A percentile compares a stretch with the other conserved stretches of the same genome.
phyloP scores from a whole-genome alignment of 2,888 invertebrate genomes.

The Pterostichus madidus region DNA sequence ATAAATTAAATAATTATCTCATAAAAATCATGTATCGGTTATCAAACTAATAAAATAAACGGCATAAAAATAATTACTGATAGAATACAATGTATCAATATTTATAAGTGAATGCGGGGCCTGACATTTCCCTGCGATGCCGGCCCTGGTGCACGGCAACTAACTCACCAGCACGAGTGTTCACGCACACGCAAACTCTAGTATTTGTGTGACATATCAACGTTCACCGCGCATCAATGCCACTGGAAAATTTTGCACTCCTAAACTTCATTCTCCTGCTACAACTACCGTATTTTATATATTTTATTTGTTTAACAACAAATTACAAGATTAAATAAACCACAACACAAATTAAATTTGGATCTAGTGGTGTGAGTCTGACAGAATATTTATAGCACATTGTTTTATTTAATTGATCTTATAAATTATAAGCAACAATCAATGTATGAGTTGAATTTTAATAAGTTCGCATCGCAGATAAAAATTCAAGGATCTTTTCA shows the following conservation, averaged over 20 bases:
- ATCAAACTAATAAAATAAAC: no score
- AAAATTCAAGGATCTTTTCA: conserved; percentile 7
- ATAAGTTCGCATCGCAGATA: background rate
- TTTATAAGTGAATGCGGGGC: background rate
- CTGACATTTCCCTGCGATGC: background rate
- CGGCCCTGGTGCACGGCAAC: conserved; percentile 8
- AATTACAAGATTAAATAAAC: conserved; percentile 34
- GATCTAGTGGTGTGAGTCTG: background rate
- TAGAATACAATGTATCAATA: background rate
- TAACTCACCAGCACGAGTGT: background rate
- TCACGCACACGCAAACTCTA: conserved; percentile 25
- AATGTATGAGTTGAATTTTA: background rate
- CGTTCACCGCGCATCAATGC: conserved; percentile 31
- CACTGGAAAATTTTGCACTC: conserved; percentile 39
- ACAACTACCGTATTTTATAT: conserved; percentile 3
- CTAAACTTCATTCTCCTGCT: conserved; percentile 3
- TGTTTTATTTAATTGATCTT: conserved; percentile 8
- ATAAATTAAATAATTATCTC: no score
- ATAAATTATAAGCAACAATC: background rate
- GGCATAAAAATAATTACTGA: no score
- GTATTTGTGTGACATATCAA: conserved; percentile 48
- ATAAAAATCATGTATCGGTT: no score
- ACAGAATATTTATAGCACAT: conserved; percentile 11
- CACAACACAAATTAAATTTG: conserved; percentile 13
- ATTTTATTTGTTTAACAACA: conserved; percentile 29